A percentile compares a stretch with the other conserved stretches of the same genome.
Conservation (phyloP, 2,797 vertebrate species). For the Limosa lapponica region DNA sequence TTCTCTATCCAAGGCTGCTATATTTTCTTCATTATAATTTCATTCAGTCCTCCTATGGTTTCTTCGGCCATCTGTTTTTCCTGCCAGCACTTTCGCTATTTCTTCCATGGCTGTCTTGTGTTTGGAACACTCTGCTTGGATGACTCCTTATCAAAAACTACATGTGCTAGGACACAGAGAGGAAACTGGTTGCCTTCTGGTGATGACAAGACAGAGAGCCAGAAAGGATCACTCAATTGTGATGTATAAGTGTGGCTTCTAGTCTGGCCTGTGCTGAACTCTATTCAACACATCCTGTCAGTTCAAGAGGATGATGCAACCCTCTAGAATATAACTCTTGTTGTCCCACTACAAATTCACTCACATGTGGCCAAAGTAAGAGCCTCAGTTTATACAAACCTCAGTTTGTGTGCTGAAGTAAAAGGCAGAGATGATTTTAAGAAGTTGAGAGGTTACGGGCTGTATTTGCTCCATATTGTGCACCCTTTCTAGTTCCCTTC, state of each 20-base stretch:
- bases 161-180: neutral
- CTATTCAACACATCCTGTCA: neutral
- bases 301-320: neutral
- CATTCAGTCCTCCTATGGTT: neutral
- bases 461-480: neutral
- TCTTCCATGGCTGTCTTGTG: neutral
- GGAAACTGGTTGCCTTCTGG: neutral
- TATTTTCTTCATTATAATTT: neutral
- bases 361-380: neutral
- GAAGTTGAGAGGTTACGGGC: neutral
- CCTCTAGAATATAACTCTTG: neutral
- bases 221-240: neutral
- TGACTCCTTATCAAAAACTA: neutral
- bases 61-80: neutral
- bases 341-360: neutral
- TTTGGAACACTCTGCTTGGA: conserved; percentile 1
- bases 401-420: neutral
- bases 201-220: neutral
- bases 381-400: neutral
- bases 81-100: neutral
- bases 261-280: neutral
- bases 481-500: neutral
- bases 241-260: neutral
- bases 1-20: neutral
- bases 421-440: neutral